Percentiles rank a stretch among this genome's conserved stretches.
Evolutionary conservation across 2,113 vertebrate species (phyloP).

Genomic region (Gnathonemus longibarbis): DNA sequence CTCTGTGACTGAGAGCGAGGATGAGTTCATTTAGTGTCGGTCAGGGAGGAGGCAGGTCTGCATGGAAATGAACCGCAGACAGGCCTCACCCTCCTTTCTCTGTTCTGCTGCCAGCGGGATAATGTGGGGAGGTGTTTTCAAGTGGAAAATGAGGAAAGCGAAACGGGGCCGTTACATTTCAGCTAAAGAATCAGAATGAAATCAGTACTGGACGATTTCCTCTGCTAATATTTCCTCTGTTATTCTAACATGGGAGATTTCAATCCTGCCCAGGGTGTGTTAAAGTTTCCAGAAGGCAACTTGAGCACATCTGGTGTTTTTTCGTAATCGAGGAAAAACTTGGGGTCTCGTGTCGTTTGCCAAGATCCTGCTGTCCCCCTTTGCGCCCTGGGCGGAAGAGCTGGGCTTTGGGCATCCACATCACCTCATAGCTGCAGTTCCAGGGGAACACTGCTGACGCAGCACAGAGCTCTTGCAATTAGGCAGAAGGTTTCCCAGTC

Average conservation of each 20-base stretch:
- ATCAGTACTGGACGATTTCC: not conserved
- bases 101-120: not conserved
- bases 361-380: not conserved
- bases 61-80: not conserved
- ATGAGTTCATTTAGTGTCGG: not conserved
- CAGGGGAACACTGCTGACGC: not conserved
- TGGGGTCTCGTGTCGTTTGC: not conserved
- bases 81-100: not conserved
- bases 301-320: constrained; percentile 22
- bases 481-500: not conserved
- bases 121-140: not conserved
- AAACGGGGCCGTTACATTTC: not conserved
- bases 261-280: not conserved
- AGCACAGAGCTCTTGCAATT: constrained; percentile 7
- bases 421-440: not conserved
- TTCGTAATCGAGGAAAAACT: not conserved
- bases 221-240: constrained; percentile 22
- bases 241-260: constrained; percentile 19
- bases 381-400: not conserved
- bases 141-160: not conserved
- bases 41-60: not conserved
- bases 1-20: not conserved
- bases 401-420: not conserved
- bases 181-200: not conserved
- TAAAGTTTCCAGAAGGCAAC: constrained; percentile 13